Evolutionary conservation across 1,140 invertebrate genomes (phyloP), one percentile per base, ranked within the genome.

Genomic region (Calliphora vicina): DNA sequence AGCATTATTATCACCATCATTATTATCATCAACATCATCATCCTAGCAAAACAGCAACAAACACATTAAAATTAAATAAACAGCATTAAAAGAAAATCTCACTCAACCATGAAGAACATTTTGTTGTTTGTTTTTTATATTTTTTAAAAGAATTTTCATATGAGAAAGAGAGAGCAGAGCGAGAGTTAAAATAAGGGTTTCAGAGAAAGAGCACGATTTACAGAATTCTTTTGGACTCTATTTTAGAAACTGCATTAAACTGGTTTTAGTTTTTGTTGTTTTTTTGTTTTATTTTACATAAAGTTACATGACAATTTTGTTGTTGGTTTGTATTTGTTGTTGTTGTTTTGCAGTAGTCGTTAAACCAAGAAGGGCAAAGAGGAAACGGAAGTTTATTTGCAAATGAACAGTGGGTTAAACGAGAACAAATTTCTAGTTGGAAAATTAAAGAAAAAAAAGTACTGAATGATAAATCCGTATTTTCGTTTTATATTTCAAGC

Each of bases 161-260:
- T n/a, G n/a, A n/a, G 45, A 50, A 12, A 12, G 17, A 15, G 13
- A 50, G 15, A 50, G 0, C 3, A 50, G 17, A 17, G 45, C 8
- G 45, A 50, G 45, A 17, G 45, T 15, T 25, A 67, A 57, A 57
- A 67, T 23, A 23, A 67, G 61, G 23, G 57, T 23, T 20, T 23
- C 5, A 13, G 57, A 23, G 57, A 57, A 13, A 20, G 20, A 67
- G 61, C 25, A 25, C n/a, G 61, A 23, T n/a, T 57, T 57, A 57
- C 50, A 57, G 35, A 57, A 57, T 57, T 57, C 17, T 57, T 57
- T n/a, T 57, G 15, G 50, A 67, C n/a, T 67, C 72, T 74, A 17
- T 78, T 78, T 76, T 76, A 76, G 72, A 78, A 78, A 78, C 74
- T 78, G 74, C 74, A 78, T 23, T 78, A 43, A 78, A 78, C 74